A percentile compares a stretch with the other conserved stretches of the same genome.
phyloP scores from a whole-genome alignment of 2,113 vertebrate genomes.

The Desmodus rotundus region DNA sequence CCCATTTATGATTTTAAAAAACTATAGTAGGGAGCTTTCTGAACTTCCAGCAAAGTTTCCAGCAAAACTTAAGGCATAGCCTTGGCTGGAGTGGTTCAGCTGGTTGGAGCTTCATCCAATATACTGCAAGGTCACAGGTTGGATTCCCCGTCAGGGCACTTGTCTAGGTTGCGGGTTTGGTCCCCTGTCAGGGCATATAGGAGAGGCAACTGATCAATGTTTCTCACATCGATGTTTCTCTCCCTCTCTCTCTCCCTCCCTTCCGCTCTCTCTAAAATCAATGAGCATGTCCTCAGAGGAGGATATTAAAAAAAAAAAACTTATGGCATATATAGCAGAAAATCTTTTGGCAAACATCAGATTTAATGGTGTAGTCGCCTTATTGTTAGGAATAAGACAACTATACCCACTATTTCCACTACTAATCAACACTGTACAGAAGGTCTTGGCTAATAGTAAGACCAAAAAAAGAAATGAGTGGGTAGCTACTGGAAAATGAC shows the following conservation, averaged over 20 bases:
- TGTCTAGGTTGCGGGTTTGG: too few relatives aligned
- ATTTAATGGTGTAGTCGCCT: neutral
- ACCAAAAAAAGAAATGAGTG: neutral
- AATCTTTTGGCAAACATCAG: neutral
- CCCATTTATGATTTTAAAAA: neutral
- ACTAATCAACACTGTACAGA: neutral
- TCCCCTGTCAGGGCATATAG: too few relatives aligned
- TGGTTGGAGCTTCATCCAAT: too few relatives aligned
- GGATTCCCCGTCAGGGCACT: too few relatives aligned
- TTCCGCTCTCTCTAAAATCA: too few relatives aligned
- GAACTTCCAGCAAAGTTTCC: neutral
- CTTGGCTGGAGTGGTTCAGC: too few relatives aligned
- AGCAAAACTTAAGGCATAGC: neutral
- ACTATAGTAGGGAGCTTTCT: neutral
- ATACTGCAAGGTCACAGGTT: too few relatives aligned
- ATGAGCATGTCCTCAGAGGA: too few relatives aligned
- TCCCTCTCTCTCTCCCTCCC: too few relatives aligned
- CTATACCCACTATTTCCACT: neutral
- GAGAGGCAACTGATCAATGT: too few relatives aligned
- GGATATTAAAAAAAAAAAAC: too few relatives aligned
- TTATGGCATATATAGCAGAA: neutral
- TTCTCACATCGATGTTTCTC: too few relatives aligned
- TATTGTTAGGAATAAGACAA: neutral
- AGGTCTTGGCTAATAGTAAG: neutral
- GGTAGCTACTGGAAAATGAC: neutral